Percentiles rank a stretch among this genome's conserved stretches.
Evolutionary conservation across 64 coral and sea anemone genomes (phyloP).

Genomic region (Dendrophyllia cribrosa): DNA sequence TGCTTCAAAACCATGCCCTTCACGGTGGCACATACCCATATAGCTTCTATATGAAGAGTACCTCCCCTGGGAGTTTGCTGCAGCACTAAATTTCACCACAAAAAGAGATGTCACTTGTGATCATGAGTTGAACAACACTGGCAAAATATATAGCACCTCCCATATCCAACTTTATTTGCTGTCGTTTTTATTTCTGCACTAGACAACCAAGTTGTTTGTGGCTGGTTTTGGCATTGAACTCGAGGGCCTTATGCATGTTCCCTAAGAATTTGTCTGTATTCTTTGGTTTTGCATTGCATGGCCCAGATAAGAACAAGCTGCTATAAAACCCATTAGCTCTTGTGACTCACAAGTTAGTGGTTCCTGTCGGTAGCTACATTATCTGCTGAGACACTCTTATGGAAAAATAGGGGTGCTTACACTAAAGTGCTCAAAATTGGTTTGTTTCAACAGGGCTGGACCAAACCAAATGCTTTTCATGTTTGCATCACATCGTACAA

Average conservation of each 20-base stretch:
- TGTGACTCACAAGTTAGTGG: slow-evolving; percentile 31
- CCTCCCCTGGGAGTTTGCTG: no score
- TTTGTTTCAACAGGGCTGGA: slow-evolving; percentile 85
- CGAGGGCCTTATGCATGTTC: neutral
- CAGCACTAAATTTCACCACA: no score
- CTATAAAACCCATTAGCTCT: slow-evolving; percentile 66
- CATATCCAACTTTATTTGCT: no score
- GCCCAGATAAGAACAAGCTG: slow-evolving; percentile 41
- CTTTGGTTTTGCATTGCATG: slow-evolving; percentile 32
- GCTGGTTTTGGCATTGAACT: neutral
- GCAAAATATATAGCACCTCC: no score
- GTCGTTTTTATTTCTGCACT: no score
- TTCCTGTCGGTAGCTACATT: slow-evolving; percentile 54
- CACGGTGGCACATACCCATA: no score
- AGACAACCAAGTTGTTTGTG: neutral
- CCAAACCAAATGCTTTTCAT: slow-evolving; percentile 99
- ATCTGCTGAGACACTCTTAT: no score
- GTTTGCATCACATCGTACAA: slow-evolving; percentile 99
- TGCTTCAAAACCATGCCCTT: no score
- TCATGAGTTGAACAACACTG: no score
- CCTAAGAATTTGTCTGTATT: neutral
- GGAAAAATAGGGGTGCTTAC: no score
- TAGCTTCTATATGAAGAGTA: no score
- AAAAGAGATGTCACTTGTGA: no score
- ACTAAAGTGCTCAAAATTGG: neutral